Base-by-base conservation (phyloP, 2,797 vertebrate genomes). In the Schizothorax lantsangensis region DNA sequence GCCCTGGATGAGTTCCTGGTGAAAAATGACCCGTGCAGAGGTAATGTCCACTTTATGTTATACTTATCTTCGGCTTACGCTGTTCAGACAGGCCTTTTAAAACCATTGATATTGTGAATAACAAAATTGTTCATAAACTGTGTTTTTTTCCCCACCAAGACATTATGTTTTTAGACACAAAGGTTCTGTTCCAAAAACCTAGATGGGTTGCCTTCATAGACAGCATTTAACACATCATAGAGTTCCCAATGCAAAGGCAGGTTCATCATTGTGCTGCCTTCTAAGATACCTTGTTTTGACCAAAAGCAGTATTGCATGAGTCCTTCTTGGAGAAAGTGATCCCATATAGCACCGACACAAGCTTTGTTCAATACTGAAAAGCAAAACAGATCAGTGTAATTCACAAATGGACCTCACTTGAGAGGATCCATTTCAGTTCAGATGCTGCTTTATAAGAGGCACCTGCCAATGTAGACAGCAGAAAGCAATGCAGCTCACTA, bases 21-120 rank as follows among this genome's bases (percentile, higher is more conserved):
- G 92, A 99, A 99, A 95, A 99, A 99, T 1, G 98, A 99, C 93
- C 98, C 98, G 14, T 99, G 98, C 93, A 95, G 98, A 96, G 98
- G 98, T 99, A 95, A 92, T 83, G 84, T 68, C 91, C 74, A 19
- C 6, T 30, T 84, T 2, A 7, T 11, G 73, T 83, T 69, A 10
- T 19, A 12, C 49, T 73, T 3, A 38, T 11, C 68, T 69, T 59
- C 8, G 30, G 47, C 23, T 9, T 36, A 23, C 54, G 4, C 7
- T 54, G 64, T 26, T 72, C 19, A 33, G 9, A 14, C 0, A 5
- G 12, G n/a, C 12, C 21, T 19, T 33, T 9, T 72, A 59, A 59
- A 33, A 2, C 1, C n/a, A 73, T 10, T 73, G 9, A 62, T 19
- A 43, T 15, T 3, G 6, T 45, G n/a, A 14, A 45, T 9, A 62